Evolutionary conservation across 2,113 vertebrate species (phyloP).

Genomic region (Phaetusa simplex): DNA sequence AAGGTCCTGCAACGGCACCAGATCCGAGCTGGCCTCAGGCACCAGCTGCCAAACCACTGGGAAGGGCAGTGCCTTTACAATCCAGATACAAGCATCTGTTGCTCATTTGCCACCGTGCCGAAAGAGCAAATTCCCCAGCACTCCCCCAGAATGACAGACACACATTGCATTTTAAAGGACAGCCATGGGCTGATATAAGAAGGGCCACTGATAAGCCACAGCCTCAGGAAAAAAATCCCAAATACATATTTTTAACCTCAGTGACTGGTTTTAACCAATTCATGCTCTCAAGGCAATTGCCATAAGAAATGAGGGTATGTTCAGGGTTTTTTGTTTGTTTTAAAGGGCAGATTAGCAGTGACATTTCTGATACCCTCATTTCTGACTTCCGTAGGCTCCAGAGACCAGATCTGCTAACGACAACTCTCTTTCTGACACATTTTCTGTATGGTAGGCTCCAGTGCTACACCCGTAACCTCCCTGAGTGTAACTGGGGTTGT

Average conservation of each 20-base stretch:
- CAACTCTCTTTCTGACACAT: background rate
- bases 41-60: background rate
- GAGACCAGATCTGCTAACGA: background rate
- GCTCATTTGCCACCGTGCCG: background rate
- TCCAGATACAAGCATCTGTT: background rate
- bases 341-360: background rate
- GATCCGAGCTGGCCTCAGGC: background rate
- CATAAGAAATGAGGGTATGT: background rate
- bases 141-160: background rate
- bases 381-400: background rate
- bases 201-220: background rate
- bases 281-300: background rate
- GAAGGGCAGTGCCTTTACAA: background rate
- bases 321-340: background rate
- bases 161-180: background rate
- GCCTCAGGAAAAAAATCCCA: background rate
- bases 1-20: background rate
- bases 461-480: background rate
- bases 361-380: background rate
- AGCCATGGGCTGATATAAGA: background rate
- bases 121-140: background rate
- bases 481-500: background rate
- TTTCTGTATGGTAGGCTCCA: background rate
- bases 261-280: background rate
- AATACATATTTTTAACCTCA: background rate